A percentile compares a stretch with the other conserved stretches of the same genome.
Conservation (phyloP, 2,113 vertebrate genomes). For the Scartelaos histophorus region DNA sequence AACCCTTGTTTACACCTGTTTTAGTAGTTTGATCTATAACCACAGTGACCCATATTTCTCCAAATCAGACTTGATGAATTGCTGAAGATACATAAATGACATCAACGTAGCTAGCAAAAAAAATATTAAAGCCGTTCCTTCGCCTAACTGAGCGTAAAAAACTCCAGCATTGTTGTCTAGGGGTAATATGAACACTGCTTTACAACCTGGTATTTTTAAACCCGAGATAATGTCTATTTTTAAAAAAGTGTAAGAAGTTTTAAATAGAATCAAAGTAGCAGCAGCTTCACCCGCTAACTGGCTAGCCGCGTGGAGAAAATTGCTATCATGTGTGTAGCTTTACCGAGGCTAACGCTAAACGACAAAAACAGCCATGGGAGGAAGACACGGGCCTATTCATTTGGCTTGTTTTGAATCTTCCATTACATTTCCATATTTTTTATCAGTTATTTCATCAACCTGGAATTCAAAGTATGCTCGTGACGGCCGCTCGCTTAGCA, state of each 20-base stretch:
- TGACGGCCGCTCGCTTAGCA: neutral
- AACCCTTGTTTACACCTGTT: too few species aligned
- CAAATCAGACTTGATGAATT: too few species aligned
- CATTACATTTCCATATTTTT: neutral
- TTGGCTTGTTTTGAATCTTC: neutral
- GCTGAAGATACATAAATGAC: too few species aligned
- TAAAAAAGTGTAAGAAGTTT: neutral
- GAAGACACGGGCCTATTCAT: neutral
- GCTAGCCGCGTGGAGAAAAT: neutral
- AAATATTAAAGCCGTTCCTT: neutral
- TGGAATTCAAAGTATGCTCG: constrained; percentile 2
- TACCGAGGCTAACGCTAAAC: neutral
- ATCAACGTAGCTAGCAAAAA: neutral
- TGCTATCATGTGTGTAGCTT: constrained; percentile 9
- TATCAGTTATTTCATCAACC: neutral
- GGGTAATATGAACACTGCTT: neutral
- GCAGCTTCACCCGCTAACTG: neutral
- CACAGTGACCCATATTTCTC: too few species aligned
- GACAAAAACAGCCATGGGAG: neutral
- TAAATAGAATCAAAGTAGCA: constrained; percentile 5
- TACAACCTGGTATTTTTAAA: neutral
- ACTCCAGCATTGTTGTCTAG: neutral
- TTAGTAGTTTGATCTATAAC: too few species aligned
- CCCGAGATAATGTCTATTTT: too few species aligned
- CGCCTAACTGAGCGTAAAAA: neutral